These are phyloP conservation scores for Rhingia rostrata DNA, from an alignment of 2,888 invertebrate genomes.

Conservation along the genomic window DNA sequence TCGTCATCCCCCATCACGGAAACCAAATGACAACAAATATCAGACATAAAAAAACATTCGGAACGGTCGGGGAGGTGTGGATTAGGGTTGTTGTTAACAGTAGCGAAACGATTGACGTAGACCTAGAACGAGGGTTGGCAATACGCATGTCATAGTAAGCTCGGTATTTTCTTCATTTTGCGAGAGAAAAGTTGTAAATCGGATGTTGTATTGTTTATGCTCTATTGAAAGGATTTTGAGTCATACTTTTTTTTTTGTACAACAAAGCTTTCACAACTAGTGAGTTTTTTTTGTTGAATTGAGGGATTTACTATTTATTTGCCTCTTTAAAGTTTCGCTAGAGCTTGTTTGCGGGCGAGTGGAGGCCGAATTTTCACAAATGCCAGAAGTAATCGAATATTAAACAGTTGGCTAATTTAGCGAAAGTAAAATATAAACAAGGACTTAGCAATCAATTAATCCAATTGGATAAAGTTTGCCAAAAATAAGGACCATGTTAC, in stretches of 20 bases:
- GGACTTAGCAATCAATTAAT: slow-evolving; percentile 32
- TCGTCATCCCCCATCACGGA: slow-evolving; percentile 3
- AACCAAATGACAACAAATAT: slow-evolving; percentile 31
- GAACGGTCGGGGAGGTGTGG: background rate
- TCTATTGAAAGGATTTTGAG: slow-evolving; percentile 41
- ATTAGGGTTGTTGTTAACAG: slow-evolving; percentile 16
- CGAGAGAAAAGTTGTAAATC: slow-evolving; percentile 26
- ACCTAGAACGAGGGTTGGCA: slow-evolving; percentile 1
- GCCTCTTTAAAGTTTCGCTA: slow-evolving; percentile 33
- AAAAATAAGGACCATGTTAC: background rate
- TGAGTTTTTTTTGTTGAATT: slow-evolving; percentile 3
- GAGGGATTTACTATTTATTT: background rate
- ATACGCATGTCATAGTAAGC: slow-evolving; percentile 37
- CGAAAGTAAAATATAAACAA: slow-evolving; percentile 31
- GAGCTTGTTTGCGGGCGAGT: slow-evolving; percentile 26
- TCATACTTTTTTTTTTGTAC: slow-evolving; percentile 6
- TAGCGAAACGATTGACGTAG: slow-evolving; percentile 29
- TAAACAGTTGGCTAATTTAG: slow-evolving; percentile 57
- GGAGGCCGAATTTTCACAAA: slow-evolving; percentile 11
- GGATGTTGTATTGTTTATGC: slow-evolving; percentile 29
- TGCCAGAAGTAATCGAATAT: slow-evolving; percentile 45
- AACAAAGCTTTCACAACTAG: slow-evolving; percentile 45
- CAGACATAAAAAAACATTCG: slow-evolving; percentile 3
- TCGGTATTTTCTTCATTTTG: background rate
- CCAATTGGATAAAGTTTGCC: background rate